Conservation (phyloP, 2,888 invertebrate species). For the Papilio demoleus region DNA sequence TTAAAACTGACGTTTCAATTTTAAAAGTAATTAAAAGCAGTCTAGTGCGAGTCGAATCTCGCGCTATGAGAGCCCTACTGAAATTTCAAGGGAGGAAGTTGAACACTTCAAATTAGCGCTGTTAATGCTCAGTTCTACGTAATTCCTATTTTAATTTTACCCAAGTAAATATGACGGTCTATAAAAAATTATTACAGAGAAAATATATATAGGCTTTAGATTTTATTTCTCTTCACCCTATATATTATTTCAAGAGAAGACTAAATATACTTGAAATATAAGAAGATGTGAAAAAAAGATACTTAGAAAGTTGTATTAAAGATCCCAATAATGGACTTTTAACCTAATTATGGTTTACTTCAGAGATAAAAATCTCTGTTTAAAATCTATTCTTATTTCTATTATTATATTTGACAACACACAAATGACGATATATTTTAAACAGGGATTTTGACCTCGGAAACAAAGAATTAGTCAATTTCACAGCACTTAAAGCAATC, state of each 20-base stretch:
- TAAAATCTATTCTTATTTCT: no score
- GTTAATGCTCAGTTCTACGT: constrained; percentile 35
- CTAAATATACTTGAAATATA: neutral
- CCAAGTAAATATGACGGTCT: constrained; percentile 14
- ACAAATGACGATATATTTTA: no score
- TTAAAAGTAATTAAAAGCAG: constrained; percentile 40
- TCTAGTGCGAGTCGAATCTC: constrained; percentile 41
- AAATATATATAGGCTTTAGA: neutral
- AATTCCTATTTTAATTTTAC: constrained; percentile 30
- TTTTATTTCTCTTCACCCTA: no score
- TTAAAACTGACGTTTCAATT: constrained; percentile 36
- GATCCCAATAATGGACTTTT: neutral
- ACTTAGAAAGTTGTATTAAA: neutral
- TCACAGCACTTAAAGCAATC: neutral
- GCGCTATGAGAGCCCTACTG: constrained; percentile 38
- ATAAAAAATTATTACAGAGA: neutral
- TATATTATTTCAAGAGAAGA: no score
- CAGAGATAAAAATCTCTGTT: no score
- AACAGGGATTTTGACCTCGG: no score
- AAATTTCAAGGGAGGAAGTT: constrained; percentile 41
- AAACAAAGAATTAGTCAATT: constrained; percentile 13
- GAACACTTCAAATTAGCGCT: constrained; percentile 41
- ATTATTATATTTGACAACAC: no score
- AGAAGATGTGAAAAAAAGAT: neutral
- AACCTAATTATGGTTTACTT: no score